Conservation (phyloP, 1,140 invertebrate species). For the Acyrthosiphon pisum region DNA sequence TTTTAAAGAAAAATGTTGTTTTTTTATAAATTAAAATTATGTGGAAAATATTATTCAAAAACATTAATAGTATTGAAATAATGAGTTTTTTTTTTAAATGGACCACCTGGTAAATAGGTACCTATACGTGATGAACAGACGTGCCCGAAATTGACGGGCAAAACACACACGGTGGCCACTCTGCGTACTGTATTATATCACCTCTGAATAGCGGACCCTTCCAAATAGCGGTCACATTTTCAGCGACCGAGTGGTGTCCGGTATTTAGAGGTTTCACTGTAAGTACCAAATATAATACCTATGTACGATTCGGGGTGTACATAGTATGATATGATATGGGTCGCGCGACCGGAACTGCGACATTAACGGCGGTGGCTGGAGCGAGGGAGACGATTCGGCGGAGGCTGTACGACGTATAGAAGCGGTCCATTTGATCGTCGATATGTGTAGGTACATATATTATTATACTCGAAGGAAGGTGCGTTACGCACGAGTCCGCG, state of each 20-base stretch:
- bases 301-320: background rate
- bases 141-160: no score
- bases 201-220: background rate
- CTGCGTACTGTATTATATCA: background rate
- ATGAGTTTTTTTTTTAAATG: no score
- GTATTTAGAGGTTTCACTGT: background rate
- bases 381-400: background rate
- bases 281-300: background rate
- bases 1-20: background rate
- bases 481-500: conserved; percentile 18
- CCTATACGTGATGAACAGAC: background rate
- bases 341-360: background rate
- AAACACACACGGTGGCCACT: no score
- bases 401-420: background rate
- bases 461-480: background rate
- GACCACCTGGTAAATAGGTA: background rate
- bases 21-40: background rate
- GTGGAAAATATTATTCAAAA: background rate
- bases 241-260: background rate
- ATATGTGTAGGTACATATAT: background rate
- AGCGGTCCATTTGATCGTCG: background rate
- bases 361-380: background rate
- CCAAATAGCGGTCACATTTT: background rate
- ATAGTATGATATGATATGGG: background rate
- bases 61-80: no score